A percentile compares a stretch with the other conserved stretches of the same genome.
phyloP scores from a whole-genome alignment of 2,113 vertebrate genomes.

The Colaptes auratus region DNA sequence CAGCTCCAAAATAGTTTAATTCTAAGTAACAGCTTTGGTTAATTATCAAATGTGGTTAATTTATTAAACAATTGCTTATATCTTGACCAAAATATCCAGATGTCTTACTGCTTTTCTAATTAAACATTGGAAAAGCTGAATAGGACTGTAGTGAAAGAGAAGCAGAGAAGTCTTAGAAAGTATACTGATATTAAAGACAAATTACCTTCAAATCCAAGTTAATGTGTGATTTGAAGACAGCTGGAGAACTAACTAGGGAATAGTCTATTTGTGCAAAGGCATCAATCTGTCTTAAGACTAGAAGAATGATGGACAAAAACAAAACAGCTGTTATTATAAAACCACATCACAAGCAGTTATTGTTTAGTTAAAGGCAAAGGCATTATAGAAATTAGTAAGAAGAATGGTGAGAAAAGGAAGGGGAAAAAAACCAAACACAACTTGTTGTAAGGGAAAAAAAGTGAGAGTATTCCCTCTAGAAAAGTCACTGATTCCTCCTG shows the following conservation, averaged over 20 bases:
- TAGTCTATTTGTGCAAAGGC: slow-evolving; percentile 71
- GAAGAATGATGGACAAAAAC: slow-evolving; percentile 42
- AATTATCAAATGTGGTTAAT: neutral
- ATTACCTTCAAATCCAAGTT: slow-evolving; percentile 77
- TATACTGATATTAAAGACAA: slow-evolving; percentile 9
- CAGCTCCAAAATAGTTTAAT: neutral
- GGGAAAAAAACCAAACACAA: neutral
- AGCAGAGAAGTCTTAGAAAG: neutral
- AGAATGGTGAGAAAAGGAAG: neutral
- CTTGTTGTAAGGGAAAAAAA: neutral
- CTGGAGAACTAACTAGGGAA: slow-evolving; percentile 64
- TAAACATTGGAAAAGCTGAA: neutral
- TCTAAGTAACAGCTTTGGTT: neutral
- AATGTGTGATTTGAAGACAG: slow-evolving; percentile 65
- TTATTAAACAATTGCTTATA: neutral
- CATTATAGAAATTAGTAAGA: neutral
- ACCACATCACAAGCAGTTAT: neutral
- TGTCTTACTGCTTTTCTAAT: neutral
- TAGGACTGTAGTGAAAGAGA: neutral
- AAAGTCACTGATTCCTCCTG: neutral
- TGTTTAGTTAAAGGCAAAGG: neutral
- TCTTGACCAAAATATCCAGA: neutral
- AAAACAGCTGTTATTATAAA: slow-evolving; percentile 16
- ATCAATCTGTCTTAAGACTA: slow-evolving; percentile 71
- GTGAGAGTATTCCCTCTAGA: neutral